Evolutionary conservation across 2,797 vertebrate species (phyloP), one percentile per base, ranked within the genome.

Genomic region (Sciurus vulgaris): DNA sequence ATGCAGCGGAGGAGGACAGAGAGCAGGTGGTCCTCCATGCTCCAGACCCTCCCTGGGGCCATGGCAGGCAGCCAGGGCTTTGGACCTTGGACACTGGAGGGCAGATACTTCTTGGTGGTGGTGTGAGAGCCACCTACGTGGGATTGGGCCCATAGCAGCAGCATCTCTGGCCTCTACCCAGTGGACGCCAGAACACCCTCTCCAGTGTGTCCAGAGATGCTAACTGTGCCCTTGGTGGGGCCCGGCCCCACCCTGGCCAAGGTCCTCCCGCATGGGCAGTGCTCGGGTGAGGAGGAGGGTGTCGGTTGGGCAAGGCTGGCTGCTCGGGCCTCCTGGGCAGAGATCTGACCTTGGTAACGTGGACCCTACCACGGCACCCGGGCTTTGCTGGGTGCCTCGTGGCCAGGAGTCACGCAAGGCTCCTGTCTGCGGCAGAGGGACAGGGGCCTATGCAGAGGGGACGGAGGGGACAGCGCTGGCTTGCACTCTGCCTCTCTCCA

Each of bases 161-260:
- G 33, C 7, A 2, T 12, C 20, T 3, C 13, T 10, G 30, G 35
- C n/a, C 70, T 73, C 49, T 8, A 61, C 54, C 24, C 35, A 7
- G 18, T 2, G 18, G 7, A 14, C 7, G 26, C 61, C 1, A 49
- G 12, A 9, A 20, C 18, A 7, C 35, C 35, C 13, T 14, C 51
- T n/a, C 9, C 9, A 26, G 1, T 65, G 12, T 8, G 7, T 41
- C 35, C 63, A 33, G 81, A 54, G 70, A 41, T 33, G 41, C 54
- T 7, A 1, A 17, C 1, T 30, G n/a, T 22, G 28, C 8, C 70
- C 22, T 7, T 4, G 56, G 47, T 3, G 0, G 56, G 28, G 59
- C 11, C 14, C 26, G 2, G 33, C 7, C 3, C n/a, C 4, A 0
- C 51, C 0, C 47, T 2, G 15, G 33, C n/a, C 2, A 5, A 54